A percentile compares a stretch with the other conserved stretches of the same genome.
Evolutionary conservation across 2,888 invertebrate species (phyloP).

Genomic region (Lasioglossum figueresi): DNA sequence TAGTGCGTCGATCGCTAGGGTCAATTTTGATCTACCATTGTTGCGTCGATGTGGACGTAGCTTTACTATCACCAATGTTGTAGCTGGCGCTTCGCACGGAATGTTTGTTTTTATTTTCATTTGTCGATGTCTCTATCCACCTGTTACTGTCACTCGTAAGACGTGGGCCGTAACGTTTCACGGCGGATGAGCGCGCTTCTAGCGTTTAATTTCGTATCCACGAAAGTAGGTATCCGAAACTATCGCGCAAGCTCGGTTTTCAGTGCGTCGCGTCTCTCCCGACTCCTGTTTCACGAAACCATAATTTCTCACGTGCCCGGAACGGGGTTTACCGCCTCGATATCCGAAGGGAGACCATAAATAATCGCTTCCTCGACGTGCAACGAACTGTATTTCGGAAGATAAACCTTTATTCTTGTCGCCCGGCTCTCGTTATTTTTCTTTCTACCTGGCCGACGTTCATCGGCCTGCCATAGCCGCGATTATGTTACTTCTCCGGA

Average conservation of each 20-base stretch:
- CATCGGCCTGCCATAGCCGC: neutral
- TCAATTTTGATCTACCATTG: neutral
- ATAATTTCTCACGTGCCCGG: slow-evolving; percentile 17
- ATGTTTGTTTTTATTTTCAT: slow-evolving; percentile 74
- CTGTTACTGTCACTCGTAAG: slow-evolving; percentile 77
- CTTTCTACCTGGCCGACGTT: slow-evolving; percentile 13
- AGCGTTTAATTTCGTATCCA: slow-evolving; percentile 34
- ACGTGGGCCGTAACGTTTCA: slow-evolving; percentile 52
- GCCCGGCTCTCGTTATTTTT: neutral
- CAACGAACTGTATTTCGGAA: neutral
- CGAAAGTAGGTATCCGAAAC: slow-evolving; percentile 23
- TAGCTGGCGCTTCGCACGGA: slow-evolving; percentile 9
- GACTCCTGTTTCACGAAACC: slow-evolving; percentile 4
- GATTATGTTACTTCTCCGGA: neutral
- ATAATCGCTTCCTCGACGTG: slow-evolving; percentile 17
- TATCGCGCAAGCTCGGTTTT: neutral
- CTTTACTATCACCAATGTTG: slow-evolving; percentile 7
- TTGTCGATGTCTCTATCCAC: slow-evolving; percentile 73
- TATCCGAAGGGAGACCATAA: slow-evolving; percentile 19
- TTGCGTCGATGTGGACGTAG: neutral
- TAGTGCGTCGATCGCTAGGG: neutral
- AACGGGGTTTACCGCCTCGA: slow-evolving; percentile 19
- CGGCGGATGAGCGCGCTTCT: slow-evolving; percentile 10
- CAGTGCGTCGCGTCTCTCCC: neutral
- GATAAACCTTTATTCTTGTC: slow-evolving; percentile 46